Evolutionary conservation across 2,113 vertebrate species (phyloP).

Genomic region (Ophiodon elongatus): DNA sequence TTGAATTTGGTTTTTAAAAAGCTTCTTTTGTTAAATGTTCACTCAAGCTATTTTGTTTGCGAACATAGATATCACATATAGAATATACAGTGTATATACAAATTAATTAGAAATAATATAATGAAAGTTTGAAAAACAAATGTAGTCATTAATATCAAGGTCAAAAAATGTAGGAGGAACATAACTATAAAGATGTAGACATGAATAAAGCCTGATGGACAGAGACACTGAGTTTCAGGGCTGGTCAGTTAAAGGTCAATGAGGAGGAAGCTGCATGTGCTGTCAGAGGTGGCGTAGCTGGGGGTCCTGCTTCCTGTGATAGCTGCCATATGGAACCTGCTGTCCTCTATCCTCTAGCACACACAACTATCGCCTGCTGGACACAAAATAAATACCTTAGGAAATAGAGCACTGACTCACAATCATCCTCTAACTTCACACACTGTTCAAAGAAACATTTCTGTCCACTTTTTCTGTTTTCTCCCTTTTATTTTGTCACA

Average conservation of each 20-base stretch:
- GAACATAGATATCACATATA: neutral
- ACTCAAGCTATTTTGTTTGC: too few species aligned
- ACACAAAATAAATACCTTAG: slow-evolving; percentile 38
- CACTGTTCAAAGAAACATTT: slow-evolving; percentile 9
- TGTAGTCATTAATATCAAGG: neutral
- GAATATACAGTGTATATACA: neutral
- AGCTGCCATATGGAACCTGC: slow-evolving; percentile 70
- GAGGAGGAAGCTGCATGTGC: slow-evolving; percentile 39
- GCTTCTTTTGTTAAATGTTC: too few species aligned
- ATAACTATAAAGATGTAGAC: neutral
- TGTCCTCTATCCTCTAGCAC: slow-evolving; percentile 43
- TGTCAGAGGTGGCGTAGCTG: slow-evolving; percentile 34
- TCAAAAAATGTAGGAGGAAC: neutral
- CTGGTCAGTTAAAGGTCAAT: slow-evolving; percentile 56
- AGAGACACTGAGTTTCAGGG: neutral
- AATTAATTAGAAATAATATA: too few species aligned
- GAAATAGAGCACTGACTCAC: slow-evolving; percentile 51
- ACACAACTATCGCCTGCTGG: slow-evolving; percentile 3
- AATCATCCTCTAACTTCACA: slow-evolving; percentile 15
- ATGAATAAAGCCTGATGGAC: neutral
- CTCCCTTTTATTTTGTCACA: neutral
- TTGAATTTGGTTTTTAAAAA: neutral
- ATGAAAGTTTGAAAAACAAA: too few species aligned
- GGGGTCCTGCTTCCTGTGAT: slow-evolving; percentile 58
- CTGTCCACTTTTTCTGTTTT: neutral